A percentile compares a stretch with the other conserved stretches of the same genome.
These are phyloP conservation scores for Heliconius aoede DNA, from an alignment of 2,888 invertebrate genomes.

Conservation along the genomic window DNA sequence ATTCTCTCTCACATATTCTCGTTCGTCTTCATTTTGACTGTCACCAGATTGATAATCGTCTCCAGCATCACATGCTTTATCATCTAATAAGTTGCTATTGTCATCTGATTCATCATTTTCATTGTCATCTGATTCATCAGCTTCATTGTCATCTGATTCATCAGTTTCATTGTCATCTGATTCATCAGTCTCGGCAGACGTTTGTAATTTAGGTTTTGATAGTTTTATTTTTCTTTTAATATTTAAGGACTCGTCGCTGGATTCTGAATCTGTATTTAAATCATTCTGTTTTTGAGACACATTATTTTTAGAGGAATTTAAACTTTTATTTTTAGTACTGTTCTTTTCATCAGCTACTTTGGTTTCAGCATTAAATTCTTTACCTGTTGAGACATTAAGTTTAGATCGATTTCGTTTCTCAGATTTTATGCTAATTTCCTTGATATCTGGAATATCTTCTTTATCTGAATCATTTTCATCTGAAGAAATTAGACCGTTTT, in stretches of 20 bases:
- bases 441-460: slow-evolving; percentile 34
- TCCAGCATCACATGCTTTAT: slow-evolving; percentile 73
- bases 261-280: not conserved
- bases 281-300: slow-evolving; percentile 1
- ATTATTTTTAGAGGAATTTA: slow-evolving; percentile 43
- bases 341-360: slow-evolving; percentile 38
- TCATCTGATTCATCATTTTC: slow-evolving; percentile 50
- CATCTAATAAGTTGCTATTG: slow-evolving; percentile 59
- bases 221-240: slow-evolving; percentile 24
- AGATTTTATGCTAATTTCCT: slow-evolving; percentile 37
- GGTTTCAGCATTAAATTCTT: slow-evolving; percentile 40
- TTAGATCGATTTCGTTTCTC: slow-evolving; percentile 43
- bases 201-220: slow-evolving; percentile 9
- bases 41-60: slow-evolving; percentile 78
- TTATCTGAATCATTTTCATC: slow-evolving; percentile 35
- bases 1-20: slow-evolving; percentile 76
- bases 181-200: slow-evolving; percentile 1
- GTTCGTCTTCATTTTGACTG: slow-evolving; percentile 78
- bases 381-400: slow-evolving; percentile 30
- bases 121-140: slow-evolving; percentile 29
- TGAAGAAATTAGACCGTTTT: slow-evolving; percentile 20
- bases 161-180: not conserved
- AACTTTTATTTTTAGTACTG: slow-evolving; percentile 45
- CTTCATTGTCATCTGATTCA: no score
- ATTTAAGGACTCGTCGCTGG: slow-evolving; percentile 8